Evolutionary conservation across 2,888 invertebrate genomes (phyloP), one percentile per base, ranked within the genome.

Genomic region (Galerucella calmariensis): DNA sequence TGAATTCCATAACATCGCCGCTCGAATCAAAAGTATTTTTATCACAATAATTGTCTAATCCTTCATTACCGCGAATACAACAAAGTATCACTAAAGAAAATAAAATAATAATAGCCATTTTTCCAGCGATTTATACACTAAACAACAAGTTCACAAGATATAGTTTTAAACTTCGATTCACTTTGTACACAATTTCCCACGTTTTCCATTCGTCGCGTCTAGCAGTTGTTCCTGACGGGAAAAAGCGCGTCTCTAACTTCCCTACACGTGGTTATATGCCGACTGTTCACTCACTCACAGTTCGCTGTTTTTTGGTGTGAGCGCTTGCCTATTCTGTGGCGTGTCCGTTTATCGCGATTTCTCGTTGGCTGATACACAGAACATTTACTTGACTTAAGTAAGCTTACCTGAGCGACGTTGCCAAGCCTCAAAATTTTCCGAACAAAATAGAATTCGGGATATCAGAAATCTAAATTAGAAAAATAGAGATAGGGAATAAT

Each of bases 1-100:
- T 93, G 86, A 94, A 93, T 84, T 92, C 92, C 89, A 94, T 90
- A 80, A 89, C 89, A n/a, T 90, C 89, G 27, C 89, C 88, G 82
- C 91, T 90, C 67, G 87, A 86, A 35, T 76, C 75, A 81, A 90
- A 91, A 53, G 89, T 91, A 86, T 92, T 90, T 79, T 87, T 87
- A 35, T 91, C 90, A 84, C 93, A 93, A 86, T 92, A 92, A 82
- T 90, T 88, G 69, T 86, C 85, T 62, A 86, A 84, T 16, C 58
- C 75, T 14, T 68, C 67, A 72, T 70, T 72, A 10, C 53, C 46
- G 24, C 20, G 35, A 48, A 73, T 51, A 61, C 67, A 76, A 66
- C 58, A 59, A 51, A 69, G 68, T 67, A 71, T 59, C 12, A 73
- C 74, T 27, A 69, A 66, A 44, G 41, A 69, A 67, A 69, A 74